Percentiles rank a stretch among this genome's conserved stretches.
These are phyloP conservation scores for Mus spicilegus DNA, from an alignment of 2,113 vertebrate genomes.

Conservation along the genomic window DNA sequence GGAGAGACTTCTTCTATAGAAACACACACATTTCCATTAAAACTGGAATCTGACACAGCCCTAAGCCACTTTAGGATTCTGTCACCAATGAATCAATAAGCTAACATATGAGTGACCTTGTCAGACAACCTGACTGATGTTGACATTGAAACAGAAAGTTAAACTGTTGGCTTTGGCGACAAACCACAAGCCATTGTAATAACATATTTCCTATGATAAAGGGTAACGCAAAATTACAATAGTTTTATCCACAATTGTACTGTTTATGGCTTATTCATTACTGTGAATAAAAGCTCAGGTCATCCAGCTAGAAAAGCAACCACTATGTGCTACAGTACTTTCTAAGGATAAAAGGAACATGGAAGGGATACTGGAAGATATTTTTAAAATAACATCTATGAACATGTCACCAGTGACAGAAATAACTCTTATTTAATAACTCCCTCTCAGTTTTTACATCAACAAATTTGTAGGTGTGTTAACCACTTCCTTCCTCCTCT, in stretches of 20 bases:
- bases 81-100: not conserved
- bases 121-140: not conserved
- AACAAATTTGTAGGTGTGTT: not conserved
- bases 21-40: not conserved
- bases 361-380: not conserved
- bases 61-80: not conserved
- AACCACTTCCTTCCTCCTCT: not conserved
- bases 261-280: not conserved
- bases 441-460: not conserved
- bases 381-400: not conserved
- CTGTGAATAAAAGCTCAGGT: not conserved
- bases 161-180: not conserved
- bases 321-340: not conserved
- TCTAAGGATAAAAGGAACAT: not conserved
- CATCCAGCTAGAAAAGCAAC: not conserved
- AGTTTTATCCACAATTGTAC: not conserved
- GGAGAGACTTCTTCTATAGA: not conserved
- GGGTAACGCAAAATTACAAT: not conserved
- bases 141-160: not conserved
- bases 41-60: not conserved
- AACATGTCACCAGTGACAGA: not conserved
- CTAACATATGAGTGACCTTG: not conserved
- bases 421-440: not conserved
- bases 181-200: not conserved
- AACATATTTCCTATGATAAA: not conserved